phyloP scores from a whole-genome alignment of 1,140 invertebrate species.

The Galleria mellonella region DNA sequence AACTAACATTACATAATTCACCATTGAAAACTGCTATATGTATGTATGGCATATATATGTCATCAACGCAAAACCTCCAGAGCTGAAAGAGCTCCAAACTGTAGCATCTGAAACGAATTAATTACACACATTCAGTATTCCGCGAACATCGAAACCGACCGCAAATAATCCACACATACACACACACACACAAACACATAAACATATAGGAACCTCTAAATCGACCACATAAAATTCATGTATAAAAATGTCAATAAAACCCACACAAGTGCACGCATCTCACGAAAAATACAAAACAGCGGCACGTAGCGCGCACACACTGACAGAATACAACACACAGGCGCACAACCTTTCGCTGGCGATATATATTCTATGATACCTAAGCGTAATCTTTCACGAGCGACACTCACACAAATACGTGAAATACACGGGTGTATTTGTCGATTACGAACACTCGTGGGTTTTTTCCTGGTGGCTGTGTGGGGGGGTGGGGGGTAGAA shows the following conservation, averaged over 20 bases:
- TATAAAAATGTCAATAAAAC: conserved; percentile 69
- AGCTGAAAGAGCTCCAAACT: background rate
- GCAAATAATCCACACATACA: conserved; percentile 34
- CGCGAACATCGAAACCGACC: conserved; percentile 27
- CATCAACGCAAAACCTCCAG: too few species aligned
- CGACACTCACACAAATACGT: conserved; percentile 27
- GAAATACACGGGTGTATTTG: conserved; percentile 21
- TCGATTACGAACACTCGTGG: conserved; percentile 21
- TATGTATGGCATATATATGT: too few species aligned
- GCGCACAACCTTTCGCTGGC: conserved; percentile 28
- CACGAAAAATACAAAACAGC: conserved; percentile 37
- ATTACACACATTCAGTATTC: conserved; percentile 52
- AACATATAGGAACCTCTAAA: conserved; percentile 17
- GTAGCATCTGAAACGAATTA: conserved; percentile 46
- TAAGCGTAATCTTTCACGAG: conserved; percentile 53
- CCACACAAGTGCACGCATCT: conserved; percentile 20
- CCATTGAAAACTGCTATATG: too few species aligned
- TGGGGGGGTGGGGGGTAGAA: conserved; percentile 23
- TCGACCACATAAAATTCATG: conserved; percentile 48
- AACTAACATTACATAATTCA: too few species aligned
- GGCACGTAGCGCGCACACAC: conserved; percentile 15
- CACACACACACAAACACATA: background rate
- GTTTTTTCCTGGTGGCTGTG: conserved; percentile 41
- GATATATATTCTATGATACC: conserved; percentile 39
- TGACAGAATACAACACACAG: conserved; percentile 21